A percentile compares a stretch with the other conserved stretches of the same genome.
These are phyloP conservation scores for Poecilia wingei DNA, from an alignment of 2,797 vertebrate species.

Conservation along the genomic window DNA sequence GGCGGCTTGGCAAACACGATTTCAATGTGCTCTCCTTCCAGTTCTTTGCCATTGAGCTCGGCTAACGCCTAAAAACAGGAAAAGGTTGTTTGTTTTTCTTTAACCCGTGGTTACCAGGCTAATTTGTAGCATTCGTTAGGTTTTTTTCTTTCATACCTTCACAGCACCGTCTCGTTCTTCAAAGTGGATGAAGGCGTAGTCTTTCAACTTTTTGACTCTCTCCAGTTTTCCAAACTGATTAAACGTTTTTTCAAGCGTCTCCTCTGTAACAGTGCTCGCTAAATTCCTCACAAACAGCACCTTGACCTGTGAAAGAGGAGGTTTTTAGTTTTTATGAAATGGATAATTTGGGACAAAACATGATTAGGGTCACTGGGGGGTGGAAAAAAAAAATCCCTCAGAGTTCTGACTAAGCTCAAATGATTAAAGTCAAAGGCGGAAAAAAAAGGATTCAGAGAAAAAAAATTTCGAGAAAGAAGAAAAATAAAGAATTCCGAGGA, in stretches of 20 bases:
- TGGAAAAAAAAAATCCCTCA: too few species aligned
- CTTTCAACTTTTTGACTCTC: constrained; percentile 98
- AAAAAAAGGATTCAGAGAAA: too few species aligned
- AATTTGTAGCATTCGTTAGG: not conserved
- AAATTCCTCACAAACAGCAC: constrained; percentile 98
- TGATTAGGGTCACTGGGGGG: too few species aligned
- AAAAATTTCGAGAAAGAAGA: too few species aligned
- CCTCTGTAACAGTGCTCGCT: constrained; percentile 96
- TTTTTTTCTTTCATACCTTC: constrained; percentile 82
- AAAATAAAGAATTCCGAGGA: too few species aligned
- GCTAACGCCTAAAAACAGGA: constrained; percentile 88
- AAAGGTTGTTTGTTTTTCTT: not conserved
- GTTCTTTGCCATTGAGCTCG: constrained; percentile 97
- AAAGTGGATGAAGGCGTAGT: constrained; percentile 99
- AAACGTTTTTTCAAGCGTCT: constrained; percentile 97
- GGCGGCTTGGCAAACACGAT: constrained; percentile 99
- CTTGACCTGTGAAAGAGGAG: constrained; percentile 85
- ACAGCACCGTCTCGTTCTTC: constrained; percentile 97
- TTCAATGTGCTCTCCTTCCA: constrained; percentile 98
- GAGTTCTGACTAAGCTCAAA: too few species aligned
- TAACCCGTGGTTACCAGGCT: not conserved
- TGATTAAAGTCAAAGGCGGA: too few species aligned
- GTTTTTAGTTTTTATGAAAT: not conserved
- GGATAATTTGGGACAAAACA: not conserved
- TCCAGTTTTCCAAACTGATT: constrained; percentile 97